A percentile compares a stretch with the other conserved stretches of the same genome.
phyloP scores from a whole-genome alignment of 2,888 invertebrate species.

The Leucoma salicis region DNA sequence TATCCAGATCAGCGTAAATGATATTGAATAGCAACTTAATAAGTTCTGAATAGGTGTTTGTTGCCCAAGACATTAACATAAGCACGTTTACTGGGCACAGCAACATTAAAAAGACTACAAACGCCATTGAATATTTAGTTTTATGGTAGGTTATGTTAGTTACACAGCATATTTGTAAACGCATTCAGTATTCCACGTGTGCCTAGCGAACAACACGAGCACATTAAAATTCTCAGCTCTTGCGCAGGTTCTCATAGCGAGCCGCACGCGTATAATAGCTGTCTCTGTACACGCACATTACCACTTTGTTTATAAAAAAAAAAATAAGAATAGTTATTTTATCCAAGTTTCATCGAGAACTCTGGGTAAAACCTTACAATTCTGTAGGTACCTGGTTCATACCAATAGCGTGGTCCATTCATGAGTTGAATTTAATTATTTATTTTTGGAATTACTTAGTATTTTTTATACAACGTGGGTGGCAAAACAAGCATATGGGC shows the following conservation, averaged over 20 bases:
- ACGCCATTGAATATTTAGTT: conserved; percentile 26
- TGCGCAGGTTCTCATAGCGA: conserved; percentile 70
- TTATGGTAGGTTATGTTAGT: conserved; percentile 38
- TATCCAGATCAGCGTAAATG: too few species aligned
- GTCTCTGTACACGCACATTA: conserved; percentile 39
- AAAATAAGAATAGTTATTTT: too few species aligned
- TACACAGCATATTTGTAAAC: conserved; percentile 48
- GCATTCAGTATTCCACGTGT: conserved; percentile 66
- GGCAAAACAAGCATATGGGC: too few species aligned
- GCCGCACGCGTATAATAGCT: conserved; percentile 47
- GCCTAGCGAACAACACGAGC: conserved; percentile 67
- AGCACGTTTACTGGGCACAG: conserved; percentile 8
- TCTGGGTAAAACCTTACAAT: too few species aligned
- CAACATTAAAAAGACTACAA: neutral
- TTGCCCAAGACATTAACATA: conserved; percentile 11
- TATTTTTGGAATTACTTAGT: too few species aligned
- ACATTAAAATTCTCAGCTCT: conserved; percentile 74
- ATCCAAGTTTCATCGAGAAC: too few species aligned
- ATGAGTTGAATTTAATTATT: too few species aligned
- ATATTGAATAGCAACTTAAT: neutral
- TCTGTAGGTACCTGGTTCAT: too few species aligned
- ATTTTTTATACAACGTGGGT: too few species aligned
- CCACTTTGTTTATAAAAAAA: too few species aligned
- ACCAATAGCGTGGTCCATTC: too few species aligned
- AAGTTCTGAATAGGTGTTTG: neutral